These are phyloP conservation scores for Eucera pruinosa DNA, from an alignment of 2,888 invertebrate species.

Conservation along the genomic window DNA sequence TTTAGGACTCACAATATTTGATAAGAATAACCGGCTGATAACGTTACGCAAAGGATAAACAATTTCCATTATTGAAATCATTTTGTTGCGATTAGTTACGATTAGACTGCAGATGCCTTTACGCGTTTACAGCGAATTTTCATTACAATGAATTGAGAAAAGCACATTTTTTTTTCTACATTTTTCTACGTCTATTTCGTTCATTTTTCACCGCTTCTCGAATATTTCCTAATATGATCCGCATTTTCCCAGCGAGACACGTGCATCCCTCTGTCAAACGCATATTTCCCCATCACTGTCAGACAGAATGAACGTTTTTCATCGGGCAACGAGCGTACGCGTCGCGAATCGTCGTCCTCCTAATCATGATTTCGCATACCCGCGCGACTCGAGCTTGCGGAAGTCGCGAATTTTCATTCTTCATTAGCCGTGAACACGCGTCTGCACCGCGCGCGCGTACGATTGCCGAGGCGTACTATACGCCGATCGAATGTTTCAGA, in stretches of 20 bases:
- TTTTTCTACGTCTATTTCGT: no score
- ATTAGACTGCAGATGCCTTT: no score
- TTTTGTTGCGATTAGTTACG: no score
- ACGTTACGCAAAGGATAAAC: no score
- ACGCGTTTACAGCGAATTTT: no score
- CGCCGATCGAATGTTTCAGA: constrained; percentile 31
- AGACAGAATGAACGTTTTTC: constrained; percentile 31
- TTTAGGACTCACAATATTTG: no score
- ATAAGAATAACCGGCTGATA: no score
- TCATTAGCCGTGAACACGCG: constrained; percentile 48
- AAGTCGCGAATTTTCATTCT: constrained; percentile 71
- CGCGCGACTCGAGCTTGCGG: constrained; percentile 55
- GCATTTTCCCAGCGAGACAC: neutral
- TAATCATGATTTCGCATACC: constrained; percentile 67
- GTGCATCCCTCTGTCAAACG: constrained; percentile 11
- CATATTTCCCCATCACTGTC: constrained; percentile 30
- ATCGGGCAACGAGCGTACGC: constrained; percentile 28
- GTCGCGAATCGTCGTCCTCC: constrained; percentile 45
- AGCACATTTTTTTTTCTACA: no score
- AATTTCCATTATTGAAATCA: no score
- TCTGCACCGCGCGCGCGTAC: constrained; percentile 9
- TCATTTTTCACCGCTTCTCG: neutral
- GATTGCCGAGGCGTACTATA: constrained; percentile 20
- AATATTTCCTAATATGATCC: neutral
- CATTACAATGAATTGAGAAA: no score